Evolutionary conservation across 2,113 vertebrate species (phyloP), one percentile per base, ranked within the genome.

Genomic region (Periophthalmodon schlosseri): DNA sequence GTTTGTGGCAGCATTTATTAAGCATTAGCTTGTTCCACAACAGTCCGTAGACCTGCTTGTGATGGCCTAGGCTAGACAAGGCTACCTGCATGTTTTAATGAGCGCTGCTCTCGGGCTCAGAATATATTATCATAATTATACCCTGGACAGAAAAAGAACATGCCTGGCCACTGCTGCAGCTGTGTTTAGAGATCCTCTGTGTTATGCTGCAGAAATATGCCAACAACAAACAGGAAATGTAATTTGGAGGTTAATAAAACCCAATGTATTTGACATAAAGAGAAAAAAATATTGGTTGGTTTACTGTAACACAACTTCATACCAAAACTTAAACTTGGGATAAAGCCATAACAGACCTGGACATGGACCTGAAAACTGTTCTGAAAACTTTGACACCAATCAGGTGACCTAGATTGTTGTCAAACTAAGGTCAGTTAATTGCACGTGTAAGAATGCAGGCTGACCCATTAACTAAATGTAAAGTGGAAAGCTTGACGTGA

Each of bases 81-180:
- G 50, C 49, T 76, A 75, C 79, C 77, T 84, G 81, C 0, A 52
- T 71, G 73, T 39, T 86, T 80, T 82, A 87, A 85, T 82, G 85
- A 87, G 85, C 56, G 5, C 7, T 2, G 56, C 56, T 68, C 70
- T 64, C 72, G 2, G 9, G 16, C 64, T 34, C 49, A 10, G 70
- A 76, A 80, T 73, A 75, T 15, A 73, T 89, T 78, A 82, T 50
- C 83, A 82, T 84, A 82, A 87, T 85, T 70, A 77, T 52, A 76
- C 76, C 63, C 64, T 44, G 34, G 54, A 63, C 49, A 47, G 75
- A 20, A 64, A 66, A 76, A 76, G 68, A 71, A 44, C 20, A 68
- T 71, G 58, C 47, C 49, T 46, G 56, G 56, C 52, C 78, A 18
- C 54, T 18, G 47, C 65, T 61, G 13, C 67, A 66, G 21, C 23